A percentile compares a stretch with the other conserved stretches of the same genome.
phyloP scores from a whole-genome alignment of 2,797 vertebrate genomes.

The Labeo calbasu region DNA sequence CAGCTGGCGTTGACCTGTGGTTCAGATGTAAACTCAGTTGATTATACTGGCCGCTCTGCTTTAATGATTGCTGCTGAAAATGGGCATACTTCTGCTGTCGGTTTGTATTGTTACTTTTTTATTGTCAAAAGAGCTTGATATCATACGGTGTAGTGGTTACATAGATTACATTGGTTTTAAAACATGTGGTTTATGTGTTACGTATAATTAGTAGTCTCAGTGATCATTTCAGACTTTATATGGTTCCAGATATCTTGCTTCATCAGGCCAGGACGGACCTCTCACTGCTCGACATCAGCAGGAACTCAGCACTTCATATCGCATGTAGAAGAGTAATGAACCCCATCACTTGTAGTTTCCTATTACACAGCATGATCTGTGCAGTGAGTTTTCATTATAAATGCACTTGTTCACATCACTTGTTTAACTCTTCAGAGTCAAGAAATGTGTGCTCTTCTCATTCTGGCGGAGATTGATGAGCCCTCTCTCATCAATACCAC shows the following conservation, averaged over 20 bases:
- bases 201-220: no score
- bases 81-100: constrained; percentile 90
- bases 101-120: constrained; percentile 70
- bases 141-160: neutral
- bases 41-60: constrained; percentile 87
- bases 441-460: constrained; percentile 97
- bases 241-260: constrained; percentile 84
- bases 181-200: neutral
- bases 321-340: constrained; percentile 93
- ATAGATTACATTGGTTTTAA: neutral
- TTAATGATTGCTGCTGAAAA: constrained; percentile 93
- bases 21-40: constrained; percentile 88
- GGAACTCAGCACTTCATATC: constrained; percentile 98
- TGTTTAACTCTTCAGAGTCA: constrained; percentile 81
- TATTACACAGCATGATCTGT: neutral
- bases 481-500: constrained; percentile 94
- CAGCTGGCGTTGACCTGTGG: constrained; percentile 91
- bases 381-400: neutral
- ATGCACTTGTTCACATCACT: neutral
- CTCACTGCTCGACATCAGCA: constrained; percentile 92
- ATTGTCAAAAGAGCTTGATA: neutral
- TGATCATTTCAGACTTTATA: neutral
- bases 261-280: constrained; percentile 93
- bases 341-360: neutral
- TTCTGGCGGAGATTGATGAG: constrained; percentile 92